Percentiles rank a stretch among this genome's conserved stretches.
phyloP scores from a whole-genome alignment of 64 coral and sea anemone species.

The Stichodactyla mertensii region DNA sequence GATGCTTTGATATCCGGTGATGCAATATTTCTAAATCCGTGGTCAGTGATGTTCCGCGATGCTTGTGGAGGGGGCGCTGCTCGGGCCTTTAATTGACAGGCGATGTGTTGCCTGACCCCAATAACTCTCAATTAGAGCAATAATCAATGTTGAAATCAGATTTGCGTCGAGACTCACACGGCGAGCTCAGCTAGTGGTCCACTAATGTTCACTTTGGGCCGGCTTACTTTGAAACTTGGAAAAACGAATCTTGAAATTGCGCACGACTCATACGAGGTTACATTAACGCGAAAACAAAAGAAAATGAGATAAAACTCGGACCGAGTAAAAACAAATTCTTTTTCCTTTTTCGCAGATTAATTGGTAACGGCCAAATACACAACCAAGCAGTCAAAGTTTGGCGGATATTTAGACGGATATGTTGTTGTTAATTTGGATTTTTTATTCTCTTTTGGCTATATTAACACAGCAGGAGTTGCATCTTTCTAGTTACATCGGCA shows the following conservation, averaged over 20 bases:
- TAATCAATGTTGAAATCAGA: slow-evolving; percentile 5
- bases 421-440: background rate
- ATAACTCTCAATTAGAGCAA: slow-evolving; percentile 2
- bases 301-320: background rate
- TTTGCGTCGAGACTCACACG: background rate
- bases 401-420: slow-evolving; percentile 12
- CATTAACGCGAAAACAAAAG: background rate
- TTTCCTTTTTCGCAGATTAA: background rate
- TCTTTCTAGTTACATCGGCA: background rate
- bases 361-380: slow-evolving; percentile 6
- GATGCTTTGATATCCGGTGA: background rate
- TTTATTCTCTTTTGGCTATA: background rate
- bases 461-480: background rate
- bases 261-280: background rate
- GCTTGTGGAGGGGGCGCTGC: background rate
- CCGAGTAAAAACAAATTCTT: background rate
- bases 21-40: background rate
- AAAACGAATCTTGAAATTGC: background rate
- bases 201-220: slow-evolving; percentile 1
- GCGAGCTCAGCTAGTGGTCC: slow-evolving; percentile 4
- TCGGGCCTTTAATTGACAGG: background rate
- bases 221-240: background rate
- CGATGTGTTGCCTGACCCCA: background rate
- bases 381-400: background rate
- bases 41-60: background rate